Percentiles rank a stretch among this genome's conserved stretches.
phyloP scores from a whole-genome alignment of 1,140 invertebrate species.

The Drosophila simulans region DNA sequence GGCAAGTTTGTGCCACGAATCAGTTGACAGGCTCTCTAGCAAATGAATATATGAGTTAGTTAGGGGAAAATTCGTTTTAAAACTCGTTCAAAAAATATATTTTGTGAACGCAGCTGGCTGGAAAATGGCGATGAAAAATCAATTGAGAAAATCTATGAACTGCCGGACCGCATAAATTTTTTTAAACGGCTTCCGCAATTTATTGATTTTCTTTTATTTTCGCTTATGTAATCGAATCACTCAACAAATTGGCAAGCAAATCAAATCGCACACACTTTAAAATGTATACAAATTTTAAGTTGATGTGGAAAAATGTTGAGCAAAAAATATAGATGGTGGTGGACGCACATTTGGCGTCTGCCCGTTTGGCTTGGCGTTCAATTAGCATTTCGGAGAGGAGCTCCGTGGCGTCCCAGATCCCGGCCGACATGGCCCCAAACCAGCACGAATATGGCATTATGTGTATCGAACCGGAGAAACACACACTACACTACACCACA shows the following conservation, averaged over 20 bases:
- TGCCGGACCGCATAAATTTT: slow-evolving; percentile 3
- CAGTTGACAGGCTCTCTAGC: slow-evolving; percentile 8
- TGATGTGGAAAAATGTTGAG: slow-evolving; percentile 4
- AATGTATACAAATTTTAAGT: slow-evolving; percentile 33
- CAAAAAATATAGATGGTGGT: slow-evolving; percentile 1
- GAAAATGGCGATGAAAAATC: slow-evolving; percentile 27
- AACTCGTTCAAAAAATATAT: slow-evolving; percentile 21
- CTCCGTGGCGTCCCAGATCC: slow-evolving; percentile 21
- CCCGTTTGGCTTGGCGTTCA: slow-evolving; percentile 43
- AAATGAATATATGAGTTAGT: slow-evolving; percentile 5
- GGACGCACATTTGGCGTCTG: slow-evolving; percentile 58
- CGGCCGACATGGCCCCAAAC: slow-evolving; percentile 51
- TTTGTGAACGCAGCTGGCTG: slow-evolving; percentile 23
- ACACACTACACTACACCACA: slow-evolving; percentile 1
- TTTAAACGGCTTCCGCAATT: slow-evolving; percentile 27
- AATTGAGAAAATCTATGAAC: slow-evolving; percentile 22
- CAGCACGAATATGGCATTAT: slow-evolving; percentile 59
- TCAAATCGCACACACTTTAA: slow-evolving; percentile 69
- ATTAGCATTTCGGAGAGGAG: slow-evolving; percentile 64
- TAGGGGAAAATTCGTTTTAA: slow-evolving; percentile 2
- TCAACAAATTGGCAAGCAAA: slow-evolving; percentile 74
- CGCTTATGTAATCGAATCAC: slow-evolving; percentile 60
- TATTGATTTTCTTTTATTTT: slow-evolving; percentile 50
- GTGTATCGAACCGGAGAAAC: slow-evolving; percentile 12
- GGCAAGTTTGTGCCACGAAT: slow-evolving; percentile 18